Base-by-base conservation (phyloP, 2,113 vertebrate species). In the Naja naja region DNA sequence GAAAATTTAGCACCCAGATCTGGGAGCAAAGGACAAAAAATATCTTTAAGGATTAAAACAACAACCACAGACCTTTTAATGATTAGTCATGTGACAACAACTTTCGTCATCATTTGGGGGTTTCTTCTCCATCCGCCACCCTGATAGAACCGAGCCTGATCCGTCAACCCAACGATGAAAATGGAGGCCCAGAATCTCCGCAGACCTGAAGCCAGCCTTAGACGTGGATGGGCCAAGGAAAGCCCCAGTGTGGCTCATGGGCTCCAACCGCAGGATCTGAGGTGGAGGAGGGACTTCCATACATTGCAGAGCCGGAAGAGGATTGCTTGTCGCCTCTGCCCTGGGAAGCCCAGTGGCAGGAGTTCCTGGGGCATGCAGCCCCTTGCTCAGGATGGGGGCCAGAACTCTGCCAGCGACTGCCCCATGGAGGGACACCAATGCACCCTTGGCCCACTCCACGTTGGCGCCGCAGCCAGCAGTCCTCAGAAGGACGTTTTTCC, bases 301-400 rank as follows among this genome's bases (percentile, higher is more conserved):
- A 90, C 47, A 93, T 93, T 39, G 3, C 92, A 93, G 92, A 93
- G 12, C 92, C 89, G 0, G 89, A 90, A 81, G 74, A 81, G 1
- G 74, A 53, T 1, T 56, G 92, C 4, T 22, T 90, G 5, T 53
- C 74, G 0, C 64, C 92, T 2, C 92, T 87, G 81, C 89, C 16
- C n/a, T 93, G 92, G 89, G 92, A 90, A 12, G 23, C 89, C n/a
- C 92, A 93, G 14, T 93, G 92, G 92, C 92, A 93, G 55, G 88
- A 93, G 5, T 93, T 93, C 45, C 81, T 90, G n/a, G 92, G 92
- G 55, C 0, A 89, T 93, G 8, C 89, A 87, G 9, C 92, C 2
- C 89, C 92, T 43, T 89, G 34, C 7, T 11, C 45, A 4, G 81
- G 45, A 16, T 93, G 92, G 92, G 89, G 25, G 0, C 54, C 20